These are phyloP conservation scores for Cylloceria caligata DNA, from an alignment of 2,888 invertebrate genomes.

Conservation along the genomic window DNA sequence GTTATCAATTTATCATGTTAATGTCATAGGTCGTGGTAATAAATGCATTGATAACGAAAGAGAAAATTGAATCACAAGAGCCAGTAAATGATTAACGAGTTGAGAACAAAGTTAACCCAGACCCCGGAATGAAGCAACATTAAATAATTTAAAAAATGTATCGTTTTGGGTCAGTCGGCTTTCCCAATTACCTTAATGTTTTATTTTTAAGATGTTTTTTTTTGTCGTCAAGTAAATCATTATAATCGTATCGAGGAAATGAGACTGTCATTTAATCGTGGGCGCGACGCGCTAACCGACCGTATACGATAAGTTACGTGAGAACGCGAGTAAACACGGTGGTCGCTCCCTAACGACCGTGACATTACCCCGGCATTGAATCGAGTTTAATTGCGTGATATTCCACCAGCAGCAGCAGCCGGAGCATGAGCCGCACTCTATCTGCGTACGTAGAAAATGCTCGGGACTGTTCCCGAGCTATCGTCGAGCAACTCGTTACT, in stretches of 20 bases:
- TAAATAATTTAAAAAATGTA: neutral
- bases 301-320: conserved; percentile 63
- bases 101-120: neutral
- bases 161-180: neutral
- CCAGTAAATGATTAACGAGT: neutral
- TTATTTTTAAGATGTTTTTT: neutral
- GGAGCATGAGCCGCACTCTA: neutral
- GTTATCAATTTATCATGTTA: conserved; percentile 7
- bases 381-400: conserved; percentile 76
- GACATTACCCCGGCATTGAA: conserved; percentile 81
- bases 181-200: conserved; percentile 25
- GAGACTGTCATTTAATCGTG: conserved; percentile 62
- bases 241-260: conserved; percentile 57
- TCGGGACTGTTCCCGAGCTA: neutral
- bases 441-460: conserved; percentile 32
- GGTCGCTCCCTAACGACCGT: conserved; percentile 74
- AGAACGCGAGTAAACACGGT: conserved; percentile 68
- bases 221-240: conserved; percentile 43
- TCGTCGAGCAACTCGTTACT: conserved; percentile 6
- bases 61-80: conserved; percentile 3
- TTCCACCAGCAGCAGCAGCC: conserved; percentile 16
- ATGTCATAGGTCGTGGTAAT: neutral
- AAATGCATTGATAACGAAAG: neutral
- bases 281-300: conserved; percentile 57
- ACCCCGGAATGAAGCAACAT: neutral